A percentile compares a stretch with the other conserved stretches of the same genome.
These are phyloP conservation scores for Thecocarcelia acutangulata DNA, from an alignment of 2,888 invertebrate species.

Conservation along the genomic window DNA sequence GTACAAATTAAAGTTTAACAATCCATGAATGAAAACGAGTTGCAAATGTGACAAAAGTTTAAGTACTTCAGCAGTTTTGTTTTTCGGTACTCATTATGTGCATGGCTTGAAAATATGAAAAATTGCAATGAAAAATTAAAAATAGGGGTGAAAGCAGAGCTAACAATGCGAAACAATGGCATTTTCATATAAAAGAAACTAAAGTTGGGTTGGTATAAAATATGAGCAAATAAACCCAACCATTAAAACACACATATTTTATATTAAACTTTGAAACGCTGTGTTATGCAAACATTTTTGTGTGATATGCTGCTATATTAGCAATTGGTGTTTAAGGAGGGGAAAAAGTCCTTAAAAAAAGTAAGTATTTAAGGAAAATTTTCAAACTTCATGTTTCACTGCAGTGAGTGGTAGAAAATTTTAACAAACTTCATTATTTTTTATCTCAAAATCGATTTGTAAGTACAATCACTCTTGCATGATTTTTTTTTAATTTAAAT, in stretches of 20 bases:
- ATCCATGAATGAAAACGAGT: constrained; percentile 10
- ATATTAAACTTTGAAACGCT: constrained; percentile 3
- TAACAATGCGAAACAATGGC: constrained; percentile 17
- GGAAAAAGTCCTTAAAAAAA: no score
- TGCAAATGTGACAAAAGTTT: not conserved
- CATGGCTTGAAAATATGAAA: constrained; percentile 1
- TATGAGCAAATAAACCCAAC: constrained; percentile 12
- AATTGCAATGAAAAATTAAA: not conserved
- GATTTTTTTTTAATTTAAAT: no score
- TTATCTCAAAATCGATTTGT: no score
- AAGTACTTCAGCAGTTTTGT: not conserved
- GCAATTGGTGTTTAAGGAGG: no score
- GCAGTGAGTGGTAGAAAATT: no score
- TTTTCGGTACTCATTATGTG: not conserved
- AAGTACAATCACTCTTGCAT: no score
- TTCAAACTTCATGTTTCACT: no score
- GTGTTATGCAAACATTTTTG: not conserved
- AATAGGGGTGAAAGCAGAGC: not conserved
- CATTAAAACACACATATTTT: constrained; percentile 15
- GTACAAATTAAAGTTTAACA: constrained; percentile 13
- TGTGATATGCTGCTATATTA: constrained; percentile 3
- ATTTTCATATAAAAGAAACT: constrained; percentile 2
- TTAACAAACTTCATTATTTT: no score
- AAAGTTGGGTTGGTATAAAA: not conserved
- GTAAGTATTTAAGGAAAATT: no score